Evolutionary conservation across 2,797 vertebrate species (phyloP).

Genomic region (Paedocypris micromegethes): DNA sequence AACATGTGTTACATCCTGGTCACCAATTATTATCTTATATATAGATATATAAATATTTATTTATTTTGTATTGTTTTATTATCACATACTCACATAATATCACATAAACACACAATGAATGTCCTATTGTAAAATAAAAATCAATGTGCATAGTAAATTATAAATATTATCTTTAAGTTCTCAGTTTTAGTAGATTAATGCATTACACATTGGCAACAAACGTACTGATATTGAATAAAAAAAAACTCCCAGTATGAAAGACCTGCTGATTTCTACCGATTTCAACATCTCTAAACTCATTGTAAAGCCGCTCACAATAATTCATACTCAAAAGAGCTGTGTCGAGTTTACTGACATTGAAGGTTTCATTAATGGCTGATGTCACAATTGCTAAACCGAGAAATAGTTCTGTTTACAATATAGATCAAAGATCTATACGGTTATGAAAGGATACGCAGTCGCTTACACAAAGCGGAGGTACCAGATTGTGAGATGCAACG

Average conservation of each 20-base stretch:
- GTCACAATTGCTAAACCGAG: slow-evolving; percentile 21
- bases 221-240: slow-evolving; percentile 26
- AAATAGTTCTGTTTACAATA: slow-evolving; percentile 57
- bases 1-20: no score
- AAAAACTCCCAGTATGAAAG: slow-evolving; percentile 30
- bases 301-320: slow-evolving; percentile 26
- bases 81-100: no score
- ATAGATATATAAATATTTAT: no score
- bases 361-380: slow-evolving; percentile 26
- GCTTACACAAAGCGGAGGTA: slow-evolving; percentile 46
- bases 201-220: slow-evolving; percentile 31
- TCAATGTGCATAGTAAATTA: slow-evolving; percentile 32
- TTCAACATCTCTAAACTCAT: slow-evolving; percentile 8
- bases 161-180: slow-evolving; percentile 26
- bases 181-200: slow-evolving; percentile 21
- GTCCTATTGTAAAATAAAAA: no score
- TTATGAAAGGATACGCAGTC: slow-evolving; percentile 62
- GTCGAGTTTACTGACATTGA: slow-evolving; percentile 36
- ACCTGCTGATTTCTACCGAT: slow-evolving; percentile 27
- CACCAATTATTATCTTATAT: no score
- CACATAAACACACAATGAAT: no score
- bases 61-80: no score
- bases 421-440: slow-evolving; percentile 67
- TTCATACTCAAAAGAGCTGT: slow-evolving; percentile 24
- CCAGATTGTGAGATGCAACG: slow-evolving; percentile 41